phyloP scores from a whole-genome alignment of 1,140 invertebrate species.

The Linepithema humile region DNA sequence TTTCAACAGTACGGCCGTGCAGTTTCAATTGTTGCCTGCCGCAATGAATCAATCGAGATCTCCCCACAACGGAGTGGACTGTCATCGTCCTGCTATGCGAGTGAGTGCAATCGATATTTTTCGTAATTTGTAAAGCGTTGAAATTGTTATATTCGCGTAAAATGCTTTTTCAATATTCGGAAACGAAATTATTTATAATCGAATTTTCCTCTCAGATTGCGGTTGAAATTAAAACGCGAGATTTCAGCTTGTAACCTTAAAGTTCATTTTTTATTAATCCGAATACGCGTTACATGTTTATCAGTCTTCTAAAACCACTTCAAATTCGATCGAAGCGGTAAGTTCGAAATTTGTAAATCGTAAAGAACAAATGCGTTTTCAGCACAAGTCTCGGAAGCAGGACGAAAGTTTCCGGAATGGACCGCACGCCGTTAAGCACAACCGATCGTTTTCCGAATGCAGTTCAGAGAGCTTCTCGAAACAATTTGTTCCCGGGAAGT shows the following conservation, averaged over 20 bases:
- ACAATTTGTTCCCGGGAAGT: background rate
- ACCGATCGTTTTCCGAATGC: background rate
- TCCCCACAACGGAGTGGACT: background rate
- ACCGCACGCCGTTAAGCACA: too few relatives aligned
- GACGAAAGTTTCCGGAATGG: too few relatives aligned
- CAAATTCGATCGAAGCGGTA: background rate
- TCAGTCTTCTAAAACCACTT: background rate
- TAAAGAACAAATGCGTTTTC: background rate
- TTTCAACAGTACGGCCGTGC: background rate
- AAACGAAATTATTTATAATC: background rate
- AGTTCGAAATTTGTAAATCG: background rate
- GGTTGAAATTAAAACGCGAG: background rate
- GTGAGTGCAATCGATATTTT: background rate
- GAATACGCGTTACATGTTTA: background rate
- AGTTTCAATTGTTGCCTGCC: background rate
- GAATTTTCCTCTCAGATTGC: background rate
- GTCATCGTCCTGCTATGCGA: background rate
- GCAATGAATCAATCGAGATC: slow-evolving; percentile 10
- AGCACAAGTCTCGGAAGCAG: slow-evolving; percentile 15
- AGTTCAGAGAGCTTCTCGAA: background rate
- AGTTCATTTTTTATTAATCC: background rate
- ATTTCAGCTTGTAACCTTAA: too few relatives aligned
- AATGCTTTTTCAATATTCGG: too few relatives aligned
- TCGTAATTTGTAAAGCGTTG: background rate
- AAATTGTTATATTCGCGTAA: background rate